Evolutionary conservation across 1,140 invertebrate genomes (phyloP).

Genomic region (Saxidomus purpurata): DNA sequence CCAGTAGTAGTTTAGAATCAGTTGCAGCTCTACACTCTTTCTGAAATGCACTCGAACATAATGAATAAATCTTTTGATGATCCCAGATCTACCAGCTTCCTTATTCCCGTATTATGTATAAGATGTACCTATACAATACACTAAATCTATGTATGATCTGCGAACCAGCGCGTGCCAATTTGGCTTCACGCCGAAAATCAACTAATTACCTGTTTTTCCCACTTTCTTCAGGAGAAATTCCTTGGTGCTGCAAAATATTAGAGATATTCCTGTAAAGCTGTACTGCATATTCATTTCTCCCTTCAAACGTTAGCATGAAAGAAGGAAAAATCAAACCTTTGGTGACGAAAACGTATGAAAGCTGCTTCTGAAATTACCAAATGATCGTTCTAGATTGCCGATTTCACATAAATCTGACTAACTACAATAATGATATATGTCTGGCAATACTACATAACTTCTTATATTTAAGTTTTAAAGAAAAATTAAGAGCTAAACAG

Average conservation of each 20-base stretch:
- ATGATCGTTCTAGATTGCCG: too few relatives aligned
- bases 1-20: too few relatives aligned
- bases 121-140: neutral
- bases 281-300: neutral
- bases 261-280: neutral
- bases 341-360: neutral
- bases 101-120: neutral
- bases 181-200: constrained; percentile 2
- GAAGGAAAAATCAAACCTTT: neutral
- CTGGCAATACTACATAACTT: too few relatives aligned
- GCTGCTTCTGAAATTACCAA: too few relatives aligned
- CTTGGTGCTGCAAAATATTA: neutral
- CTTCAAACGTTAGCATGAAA: too few relatives aligned
- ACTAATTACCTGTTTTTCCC: neutral
- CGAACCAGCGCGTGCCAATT: constrained; percentile 2
- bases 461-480: too few relatives aligned
- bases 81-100: neutral
- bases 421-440: too few relatives aligned
- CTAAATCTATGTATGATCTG: neutral
- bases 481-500: too few relatives aligned
- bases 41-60: neutral
- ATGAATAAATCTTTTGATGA: neutral
- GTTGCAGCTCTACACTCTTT: too few relatives aligned
- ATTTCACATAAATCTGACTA: too few relatives aligned
- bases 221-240: neutral